Evolutionary conservation across 2,888 invertebrate species (phyloP), one percentile per base, ranked within the genome.

Genomic region (Metallyticus violacea): DNA sequence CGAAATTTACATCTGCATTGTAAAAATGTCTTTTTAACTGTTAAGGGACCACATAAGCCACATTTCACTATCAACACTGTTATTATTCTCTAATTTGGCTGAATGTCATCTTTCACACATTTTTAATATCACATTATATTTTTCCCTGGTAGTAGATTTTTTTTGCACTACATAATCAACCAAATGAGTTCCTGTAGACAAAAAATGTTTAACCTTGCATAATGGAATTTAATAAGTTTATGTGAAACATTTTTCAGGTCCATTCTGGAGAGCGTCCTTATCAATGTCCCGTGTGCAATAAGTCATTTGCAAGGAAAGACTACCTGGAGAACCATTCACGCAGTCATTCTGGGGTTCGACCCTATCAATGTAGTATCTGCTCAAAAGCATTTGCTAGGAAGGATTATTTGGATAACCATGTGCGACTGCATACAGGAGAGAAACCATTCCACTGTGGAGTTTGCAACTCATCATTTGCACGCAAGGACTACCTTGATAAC

Each of bases 401-500:
- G 15, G 62, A 40, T 7, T 79, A 29, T 5, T 79, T 85, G 25
- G 26, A 85, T 22, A 80, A 27, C 25, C 80, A 85, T n/a, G 15
- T 29, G 27, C n/a, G 28, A 15, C 29, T 30, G 1, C 85, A 85
- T 27, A 79, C 79, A 25, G 85, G 85, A n/a, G 30, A 25, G 27
- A 85, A 40, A 22, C 85, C 79, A 6, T 85, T 85, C 30, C 25
- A 27, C 0, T 85, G 85, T 28, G 78, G 26, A 5, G 1, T 90
- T 30, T 91, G 91, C 88, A 88, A 88, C 7, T 91, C 91, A 88
- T 89, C 89, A 79, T 91, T 91, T 88, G 88, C 88, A 1, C 90
- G 90, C 88, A 90, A 90, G 0, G 91, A 91, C 88, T 90, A 90
- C 87, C 88, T 92, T n/a, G 89, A 90, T 1, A 91, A 91, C 87